These are phyloP conservation scores for Nansenia antarctica DNA, from an alignment of 2,113 vertebrate species.

Conservation along the genomic window DNA sequence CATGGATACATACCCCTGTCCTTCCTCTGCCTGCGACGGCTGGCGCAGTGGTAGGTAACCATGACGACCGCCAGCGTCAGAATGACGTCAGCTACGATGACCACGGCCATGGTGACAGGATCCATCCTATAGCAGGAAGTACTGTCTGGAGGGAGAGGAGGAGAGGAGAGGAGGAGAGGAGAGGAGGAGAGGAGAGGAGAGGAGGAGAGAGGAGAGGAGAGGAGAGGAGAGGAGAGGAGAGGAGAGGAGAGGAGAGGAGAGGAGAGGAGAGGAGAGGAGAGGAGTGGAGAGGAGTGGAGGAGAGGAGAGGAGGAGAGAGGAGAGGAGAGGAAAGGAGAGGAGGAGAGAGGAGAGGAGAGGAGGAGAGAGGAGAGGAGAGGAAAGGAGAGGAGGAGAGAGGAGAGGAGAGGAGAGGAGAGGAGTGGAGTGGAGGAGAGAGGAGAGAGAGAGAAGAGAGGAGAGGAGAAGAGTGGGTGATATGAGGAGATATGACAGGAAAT, in stretches of 20 bases:
- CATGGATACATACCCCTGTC: constrained; percentile 50
- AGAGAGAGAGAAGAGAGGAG: no score
- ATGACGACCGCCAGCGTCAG: constrained; percentile 70
- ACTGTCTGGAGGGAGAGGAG: constrained; percentile 38
- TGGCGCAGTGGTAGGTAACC: constrained; percentile 67
- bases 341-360: no score
- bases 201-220: constrained; percentile 11
- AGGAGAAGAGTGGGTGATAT: no score
- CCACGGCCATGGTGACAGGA: constrained; percentile 59
- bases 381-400: no score
- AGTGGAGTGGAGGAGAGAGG: no score
- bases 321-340: no score
- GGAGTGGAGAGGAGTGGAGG: no score
- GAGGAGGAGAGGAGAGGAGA: constrained; percentile 5
- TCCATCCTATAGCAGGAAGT: constrained; percentile 69
- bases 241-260: not conserved
- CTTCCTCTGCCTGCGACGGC: constrained; percentile 39
- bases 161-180: constrained; percentile 13
- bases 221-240: not conserved
- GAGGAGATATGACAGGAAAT: no score
- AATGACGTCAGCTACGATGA: constrained; percentile 65
- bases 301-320: no score
- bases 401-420: no score
- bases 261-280: not conserved
- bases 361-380: no score